Conservation (phyloP, 2,888 invertebrate genomes). For the Cheilosia vernalis region DNA sequence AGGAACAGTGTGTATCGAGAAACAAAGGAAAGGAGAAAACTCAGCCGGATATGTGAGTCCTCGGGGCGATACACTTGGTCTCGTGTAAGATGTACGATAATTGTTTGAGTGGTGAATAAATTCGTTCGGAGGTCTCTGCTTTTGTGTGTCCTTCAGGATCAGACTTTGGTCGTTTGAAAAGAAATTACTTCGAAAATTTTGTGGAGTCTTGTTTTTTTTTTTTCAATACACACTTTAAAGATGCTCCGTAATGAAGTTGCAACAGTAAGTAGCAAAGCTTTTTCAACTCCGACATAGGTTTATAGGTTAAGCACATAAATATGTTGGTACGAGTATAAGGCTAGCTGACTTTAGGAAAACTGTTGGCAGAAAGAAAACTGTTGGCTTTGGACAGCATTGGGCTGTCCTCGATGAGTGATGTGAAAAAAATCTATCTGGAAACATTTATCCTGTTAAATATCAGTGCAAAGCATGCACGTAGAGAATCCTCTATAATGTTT, state of each 20-base stretch:
- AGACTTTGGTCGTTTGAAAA: constrained; percentile 36
- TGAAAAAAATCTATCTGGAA: no score
- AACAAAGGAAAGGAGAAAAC: constrained; percentile 15
- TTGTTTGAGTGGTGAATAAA: constrained; percentile 73
- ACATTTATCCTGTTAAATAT: no score
- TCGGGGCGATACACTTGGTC: constrained; percentile 16
- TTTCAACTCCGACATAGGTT: constrained; percentile 9
- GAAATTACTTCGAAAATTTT: constrained; percentile 43
- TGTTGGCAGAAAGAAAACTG: no score
- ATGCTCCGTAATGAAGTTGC: constrained; percentile 32
- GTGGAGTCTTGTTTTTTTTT: constrained; percentile 23
- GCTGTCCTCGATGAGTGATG: no score
- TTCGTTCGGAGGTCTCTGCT: constrained; percentile 40
- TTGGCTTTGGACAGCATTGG: no score
- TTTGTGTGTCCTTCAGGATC: constrained; percentile 48
- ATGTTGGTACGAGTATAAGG: no score
- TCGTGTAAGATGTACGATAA: constrained; percentile 63
- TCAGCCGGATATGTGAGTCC: constrained; percentile 30
- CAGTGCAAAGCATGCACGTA: no score
- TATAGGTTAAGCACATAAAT: no score
- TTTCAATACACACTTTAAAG: constrained; percentile 23
- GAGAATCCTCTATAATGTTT: no score
- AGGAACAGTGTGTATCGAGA: not conserved
- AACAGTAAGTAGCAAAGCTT: constrained; percentile 17
- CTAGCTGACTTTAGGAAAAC: no score